Percentiles rank a stretch among this genome's conserved stretches.
phyloP scores from a whole-genome alignment of 23 tunicate species.

The Botrylloides violaceus region DNA sequence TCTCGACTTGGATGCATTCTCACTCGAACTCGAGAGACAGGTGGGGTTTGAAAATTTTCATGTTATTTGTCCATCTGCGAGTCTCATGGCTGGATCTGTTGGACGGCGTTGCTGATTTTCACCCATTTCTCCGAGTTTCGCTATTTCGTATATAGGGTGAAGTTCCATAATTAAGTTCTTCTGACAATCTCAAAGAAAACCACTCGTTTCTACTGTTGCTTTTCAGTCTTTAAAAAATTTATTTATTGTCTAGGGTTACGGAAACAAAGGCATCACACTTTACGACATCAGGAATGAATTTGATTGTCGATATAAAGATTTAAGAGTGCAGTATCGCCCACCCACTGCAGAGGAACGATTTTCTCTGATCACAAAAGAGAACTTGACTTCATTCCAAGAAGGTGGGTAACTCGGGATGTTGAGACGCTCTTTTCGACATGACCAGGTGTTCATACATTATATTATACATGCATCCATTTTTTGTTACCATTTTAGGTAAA shows the following conservation, averaged over 20 bases:
- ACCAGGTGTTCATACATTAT: too few relatives aligned
- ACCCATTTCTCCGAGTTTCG: too few relatives aligned
- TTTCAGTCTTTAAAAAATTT: too few relatives aligned
- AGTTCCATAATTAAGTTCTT: too few relatives aligned
- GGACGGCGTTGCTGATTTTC: too few relatives aligned
- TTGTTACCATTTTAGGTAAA: conserved; percentile 30
- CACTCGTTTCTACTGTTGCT: neutral
- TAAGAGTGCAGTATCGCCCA: conserved; percentile 53
- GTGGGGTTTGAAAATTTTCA: too few relatives aligned
- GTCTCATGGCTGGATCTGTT: too few relatives aligned
- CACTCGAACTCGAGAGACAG: conserved; percentile 90
- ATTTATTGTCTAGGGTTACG: conserved; percentile 51
- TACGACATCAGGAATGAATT: conserved; percentile 93
- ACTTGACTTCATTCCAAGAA: conserved; percentile 42
- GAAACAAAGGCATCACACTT: conserved; percentile 88
- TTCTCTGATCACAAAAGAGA: conserved; percentile 76
- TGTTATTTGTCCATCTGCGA: too few relatives aligned
- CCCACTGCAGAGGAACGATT: conserved; percentile 76
- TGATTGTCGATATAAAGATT: conserved; percentile 76
- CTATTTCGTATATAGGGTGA: too few relatives aligned
- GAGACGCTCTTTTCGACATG: too few relatives aligned
- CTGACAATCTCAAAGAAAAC: neutral
- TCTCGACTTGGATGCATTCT: conserved; percentile 94
- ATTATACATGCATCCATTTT: neutral
- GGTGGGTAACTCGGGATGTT: conserved; percentile 15